Percentiles rank a stretch among this genome's conserved stretches.
These are phyloP conservation scores for Lissonota sp. DNA, from an alignment of 2,888 invertebrate genomes.

Conservation along the genomic window DNA sequence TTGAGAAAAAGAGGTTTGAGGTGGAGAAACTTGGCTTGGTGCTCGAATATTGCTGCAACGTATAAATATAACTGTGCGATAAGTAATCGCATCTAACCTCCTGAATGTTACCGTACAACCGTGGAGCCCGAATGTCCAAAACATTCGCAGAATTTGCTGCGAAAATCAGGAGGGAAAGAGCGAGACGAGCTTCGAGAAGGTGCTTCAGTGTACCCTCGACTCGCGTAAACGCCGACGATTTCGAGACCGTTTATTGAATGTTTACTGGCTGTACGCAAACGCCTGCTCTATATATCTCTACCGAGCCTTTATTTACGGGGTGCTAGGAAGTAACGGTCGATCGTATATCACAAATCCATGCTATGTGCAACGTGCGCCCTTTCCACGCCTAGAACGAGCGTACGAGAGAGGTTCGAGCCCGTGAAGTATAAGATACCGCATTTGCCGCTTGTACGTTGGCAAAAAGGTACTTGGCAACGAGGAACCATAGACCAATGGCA, in stretches of 20 bases:
- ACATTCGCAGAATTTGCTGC: conserved; percentile 50
- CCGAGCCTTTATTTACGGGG: conserved; percentile 72
- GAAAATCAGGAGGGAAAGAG: conserved; percentile 25
- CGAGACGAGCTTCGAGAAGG: conserved; percentile 11
- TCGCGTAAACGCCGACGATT: conserved; percentile 78
- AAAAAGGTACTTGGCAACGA: conserved; percentile 50
- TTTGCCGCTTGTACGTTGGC: conserved; percentile 37
- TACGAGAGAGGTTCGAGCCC: conserved; percentile 2
- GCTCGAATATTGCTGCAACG: conserved; percentile 41
- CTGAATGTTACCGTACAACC: conserved; percentile 43
- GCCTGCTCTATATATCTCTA: conserved; percentile 47
- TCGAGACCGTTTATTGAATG: conserved; percentile 78
- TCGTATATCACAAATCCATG: conserved; percentile 67
- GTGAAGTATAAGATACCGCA: conserved; percentile 17
- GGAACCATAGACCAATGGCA: conserved; percentile 23
- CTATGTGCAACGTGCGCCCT: conserved; percentile 46
- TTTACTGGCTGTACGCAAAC: conserved; percentile 74
- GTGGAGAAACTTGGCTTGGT: conserved; percentile 72
- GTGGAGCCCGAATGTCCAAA: conserved; percentile 56
- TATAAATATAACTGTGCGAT: conserved; percentile 64
- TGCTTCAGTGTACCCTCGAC: conserved; percentile 51
- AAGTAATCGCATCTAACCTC: conserved; percentile 76
- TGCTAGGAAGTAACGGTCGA: conserved; percentile 67
- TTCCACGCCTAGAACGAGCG: conserved; percentile 30
- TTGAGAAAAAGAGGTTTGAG: conserved; percentile 44